These are phyloP conservation scores for Gambelia wislizenii DNA, from an alignment of 2,797 vertebrate species.

Conservation along the genomic window DNA sequence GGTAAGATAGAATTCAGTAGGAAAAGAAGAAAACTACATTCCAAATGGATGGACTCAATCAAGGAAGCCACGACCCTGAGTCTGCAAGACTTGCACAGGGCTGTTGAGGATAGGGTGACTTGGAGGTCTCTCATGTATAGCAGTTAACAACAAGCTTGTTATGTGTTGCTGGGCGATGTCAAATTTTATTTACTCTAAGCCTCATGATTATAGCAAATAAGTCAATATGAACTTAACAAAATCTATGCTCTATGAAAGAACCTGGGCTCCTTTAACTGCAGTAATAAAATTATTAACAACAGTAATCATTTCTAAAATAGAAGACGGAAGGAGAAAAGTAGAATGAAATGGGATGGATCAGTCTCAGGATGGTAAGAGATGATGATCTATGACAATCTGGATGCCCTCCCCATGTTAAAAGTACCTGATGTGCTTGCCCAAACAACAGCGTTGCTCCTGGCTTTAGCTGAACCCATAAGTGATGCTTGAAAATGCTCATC, in stretches of 20 bases:
- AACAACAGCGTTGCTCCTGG: background rate
- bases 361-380: no score
- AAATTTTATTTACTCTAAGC: background rate
- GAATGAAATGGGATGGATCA: background rate
- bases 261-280: background rate
- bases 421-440: background rate
- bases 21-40: no score
- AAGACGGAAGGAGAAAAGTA: background rate
- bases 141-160: no score
- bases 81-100: no score
- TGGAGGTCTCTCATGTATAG: no score
- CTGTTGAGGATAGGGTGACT: no score
- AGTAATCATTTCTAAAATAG: background rate
- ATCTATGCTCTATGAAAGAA: background rate
- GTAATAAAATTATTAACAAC: background rate
- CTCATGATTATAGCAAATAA: background rate
- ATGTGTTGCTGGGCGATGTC: background rate
- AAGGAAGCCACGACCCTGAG: no score
- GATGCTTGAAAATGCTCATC: slow-evolving; percentile 53
- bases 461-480: slow-evolving; percentile 44
- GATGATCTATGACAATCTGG: no score
- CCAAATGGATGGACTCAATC: no score
- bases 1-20: no score
- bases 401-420: background rate
- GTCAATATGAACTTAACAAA: background rate